Base-by-base conservation (phyloP, 2,888 invertebrate genomes). In the Andrena praecox region DNA sequence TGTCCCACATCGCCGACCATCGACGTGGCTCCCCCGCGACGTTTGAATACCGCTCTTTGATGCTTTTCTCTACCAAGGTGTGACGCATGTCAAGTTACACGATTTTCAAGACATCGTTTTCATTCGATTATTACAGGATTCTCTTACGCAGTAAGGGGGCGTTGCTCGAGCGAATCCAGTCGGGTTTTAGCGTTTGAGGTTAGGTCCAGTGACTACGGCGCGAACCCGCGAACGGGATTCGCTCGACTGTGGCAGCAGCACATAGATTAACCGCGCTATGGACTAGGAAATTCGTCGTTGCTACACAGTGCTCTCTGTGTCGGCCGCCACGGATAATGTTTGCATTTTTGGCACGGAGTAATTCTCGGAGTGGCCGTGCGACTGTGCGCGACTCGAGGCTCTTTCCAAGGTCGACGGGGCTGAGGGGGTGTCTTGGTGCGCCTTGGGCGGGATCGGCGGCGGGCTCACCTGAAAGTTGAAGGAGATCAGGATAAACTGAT, bases 281-380 rank as follows among this genome's bases (percentile, higher is more conserved):
- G 90, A 92, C 92, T 92, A 92, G 91, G 90, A 90, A 84, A 84
- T 89, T 80, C 74, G 87, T 86, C 79, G 84, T 90, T 86, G 90
- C 90, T 93, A 93, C 80, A 93, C 92, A 56, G 91, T 93, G 84
- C 93, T 93, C 80, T 94, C 94, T 42, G 91, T 90, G 71, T 94
- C 94, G 20, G 93, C 91, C 2, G 92, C 92, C 60, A 94, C 91
- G n/a, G 94, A 93, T 50, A 94, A 91, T 31, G 93, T 91, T 88
- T 94, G 93, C 56, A 93, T 84, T 86, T 94, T 94, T 52, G 94
- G 94, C 63, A 94, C 93, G 27, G 94, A 94, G 77, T 94, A 94
- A 80, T 94, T 94, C 80, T 94, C 94, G 48, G 90, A 86, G 52
- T 93, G 93, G 31, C 89, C 89, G 74, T 91, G 89, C 8, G 73